Evolutionary conservation across 2,113 vertebrate species (phyloP).

Genomic region (Rhagologus leucostigma): DNA sequence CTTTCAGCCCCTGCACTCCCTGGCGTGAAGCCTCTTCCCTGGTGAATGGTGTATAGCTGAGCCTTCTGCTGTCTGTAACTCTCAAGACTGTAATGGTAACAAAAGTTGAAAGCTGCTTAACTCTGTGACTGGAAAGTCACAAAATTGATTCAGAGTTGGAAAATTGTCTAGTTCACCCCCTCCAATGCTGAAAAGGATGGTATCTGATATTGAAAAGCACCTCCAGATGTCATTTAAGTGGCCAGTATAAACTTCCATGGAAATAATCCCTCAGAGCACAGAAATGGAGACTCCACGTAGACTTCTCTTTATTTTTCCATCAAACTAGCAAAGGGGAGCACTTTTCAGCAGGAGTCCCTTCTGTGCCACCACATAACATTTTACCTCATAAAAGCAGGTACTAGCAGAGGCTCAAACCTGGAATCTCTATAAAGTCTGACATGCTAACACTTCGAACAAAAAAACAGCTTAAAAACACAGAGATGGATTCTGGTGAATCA

Average conservation of each 20-base stretch:
- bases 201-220: not conserved
- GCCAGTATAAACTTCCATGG: not conserved
- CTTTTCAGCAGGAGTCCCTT: not conserved
- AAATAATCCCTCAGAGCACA: not conserved
- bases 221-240: not conserved
- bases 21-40: not conserved
- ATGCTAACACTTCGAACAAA: constrained; percentile 32
- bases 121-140: not conserved
- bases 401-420: not conserved
- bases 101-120: not conserved
- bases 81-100: not conserved
- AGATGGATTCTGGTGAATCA: constrained; percentile 45
- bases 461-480: not conserved
- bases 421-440: not conserved
- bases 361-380: not conserved
- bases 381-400: constrained; percentile 13
- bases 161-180: not conserved
- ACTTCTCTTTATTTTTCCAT: not conserved
- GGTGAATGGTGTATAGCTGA: not conserved
- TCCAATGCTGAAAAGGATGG: not conserved
- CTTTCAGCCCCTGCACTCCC: not conserved
- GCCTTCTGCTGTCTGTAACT: not conserved
- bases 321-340: not conserved
- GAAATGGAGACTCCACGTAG: not conserved
- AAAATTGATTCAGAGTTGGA: not conserved